phyloP scores from a whole-genome alignment of 2,797 vertebrate genomes.

The Anguilla anguilla region DNA sequence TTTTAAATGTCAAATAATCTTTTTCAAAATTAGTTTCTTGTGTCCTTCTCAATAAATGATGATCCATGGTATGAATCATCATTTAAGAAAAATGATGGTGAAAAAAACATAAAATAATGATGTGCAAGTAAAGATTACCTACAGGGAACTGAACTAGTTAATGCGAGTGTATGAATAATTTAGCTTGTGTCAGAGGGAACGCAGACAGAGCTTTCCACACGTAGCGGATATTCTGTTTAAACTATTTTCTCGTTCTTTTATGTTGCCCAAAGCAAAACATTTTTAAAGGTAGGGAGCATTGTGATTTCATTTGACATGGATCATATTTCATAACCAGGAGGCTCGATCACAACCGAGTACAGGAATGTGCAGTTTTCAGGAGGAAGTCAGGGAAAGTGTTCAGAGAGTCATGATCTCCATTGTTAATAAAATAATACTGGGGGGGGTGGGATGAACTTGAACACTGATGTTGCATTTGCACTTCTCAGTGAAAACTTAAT shows the following conservation, averaged over 20 bases:
- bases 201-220: not conserved
- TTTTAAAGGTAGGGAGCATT: not conserved
- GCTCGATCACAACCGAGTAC: not conserved
- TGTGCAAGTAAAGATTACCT: not conserved
- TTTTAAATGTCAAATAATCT: too few species aligned
- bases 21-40: too few species aligned
- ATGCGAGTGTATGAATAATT: not conserved
- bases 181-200: not conserved
- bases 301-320: not conserved
- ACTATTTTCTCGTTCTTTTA: not conserved
- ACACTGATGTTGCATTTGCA: too few species aligned
- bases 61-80: not conserved
- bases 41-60: too few species aligned
- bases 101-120: not conserved
- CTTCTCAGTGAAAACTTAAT: too few species aligned
- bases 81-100: not conserved
- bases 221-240: not conserved
- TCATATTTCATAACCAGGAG: not conserved
- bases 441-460: too few species aligned
- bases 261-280: not conserved
- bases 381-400: too few species aligned
- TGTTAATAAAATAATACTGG: too few species aligned
- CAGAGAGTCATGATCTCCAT: too few species aligned
- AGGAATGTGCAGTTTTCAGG: not conserved
- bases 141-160: not conserved